These are phyloP conservation scores for Triops longicaudatus DNA, from an alignment of 1,140 invertebrate genomes.

Conservation along the genomic window DNA sequence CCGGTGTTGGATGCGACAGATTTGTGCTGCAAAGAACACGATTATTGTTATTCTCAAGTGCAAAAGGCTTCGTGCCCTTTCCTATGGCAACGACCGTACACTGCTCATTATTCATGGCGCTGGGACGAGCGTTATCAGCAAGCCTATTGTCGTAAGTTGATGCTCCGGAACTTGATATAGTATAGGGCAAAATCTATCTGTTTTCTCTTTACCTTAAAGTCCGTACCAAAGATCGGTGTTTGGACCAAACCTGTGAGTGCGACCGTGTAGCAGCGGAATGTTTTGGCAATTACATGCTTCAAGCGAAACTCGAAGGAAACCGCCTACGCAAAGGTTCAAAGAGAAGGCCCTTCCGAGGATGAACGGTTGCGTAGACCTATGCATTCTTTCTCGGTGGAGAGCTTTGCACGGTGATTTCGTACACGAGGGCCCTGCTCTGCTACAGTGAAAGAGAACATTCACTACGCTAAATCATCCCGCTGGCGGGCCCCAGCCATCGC, in stretches of 20 bases:
- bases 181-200: not conserved
- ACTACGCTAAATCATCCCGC: slow-evolving; percentile 14
- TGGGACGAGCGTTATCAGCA: slow-evolving; percentile 25
- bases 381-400: not conserved
- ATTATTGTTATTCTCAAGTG: slow-evolving; percentile 25
- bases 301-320: slow-evolving; percentile 24
- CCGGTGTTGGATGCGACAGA: slow-evolving; percentile 25
- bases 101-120: slow-evolving; percentile 25
- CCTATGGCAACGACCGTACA: slow-evolving; percentile 24
- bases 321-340: slow-evolving; percentile 21
- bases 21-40: slow-evolving; percentile 25
- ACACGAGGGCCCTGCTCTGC: not conserved
- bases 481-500: slow-evolving; percentile 8
- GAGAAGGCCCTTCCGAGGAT: slow-evolving; percentile 1
- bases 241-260: slow-evolving; percentile 26
- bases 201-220: slow-evolving; percentile 1
- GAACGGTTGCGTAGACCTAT: not conserved
- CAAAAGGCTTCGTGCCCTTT: slow-evolving; percentile 4
- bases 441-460: not conserved
- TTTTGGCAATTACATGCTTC: slow-evolving; percentile 27
- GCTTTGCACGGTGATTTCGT: not conserved
- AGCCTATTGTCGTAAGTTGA: slow-evolving; percentile 26
- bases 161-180: not conserved
- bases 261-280: slow-evolving; percentile 24
- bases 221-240: slow-evolving; percentile 23